A percentile compares a stretch with the other conserved stretches of the same genome.
Evolutionary conservation across 1,140 invertebrate genomes (phyloP).

Genomic region (Agrypnia vestita): DNA sequence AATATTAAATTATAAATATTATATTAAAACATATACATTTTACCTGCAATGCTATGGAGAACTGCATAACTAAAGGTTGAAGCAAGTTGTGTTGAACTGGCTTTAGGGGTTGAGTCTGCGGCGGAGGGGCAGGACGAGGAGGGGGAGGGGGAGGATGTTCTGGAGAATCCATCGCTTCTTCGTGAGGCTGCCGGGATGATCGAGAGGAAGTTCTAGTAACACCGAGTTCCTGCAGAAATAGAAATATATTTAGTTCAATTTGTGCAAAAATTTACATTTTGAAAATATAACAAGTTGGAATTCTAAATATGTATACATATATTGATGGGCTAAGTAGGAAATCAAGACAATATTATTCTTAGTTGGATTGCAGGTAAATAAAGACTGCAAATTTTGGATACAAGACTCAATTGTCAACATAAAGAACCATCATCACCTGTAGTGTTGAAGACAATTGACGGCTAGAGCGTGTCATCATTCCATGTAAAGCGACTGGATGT

Average conservation of each 20-base stretch:
- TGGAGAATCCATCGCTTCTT: conserved; percentile 76
- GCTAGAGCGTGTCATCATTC: conserved; percentile 96
- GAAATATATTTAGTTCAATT: background rate
- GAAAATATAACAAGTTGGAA: no score
- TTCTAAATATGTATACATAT: no score
- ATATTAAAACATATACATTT: conserved; percentile 16
- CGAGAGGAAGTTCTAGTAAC: conserved; percentile 85
- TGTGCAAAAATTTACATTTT: no score
- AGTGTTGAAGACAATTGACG: conserved; percentile 94
- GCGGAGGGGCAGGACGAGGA: conserved; percentile 65
- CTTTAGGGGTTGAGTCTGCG: conserved; percentile 62
- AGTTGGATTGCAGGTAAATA: no score
- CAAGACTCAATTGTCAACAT: no score
- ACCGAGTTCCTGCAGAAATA: conserved; percentile 76
- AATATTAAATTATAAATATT: no score
- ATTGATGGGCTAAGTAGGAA: no score
- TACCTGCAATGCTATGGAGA: conserved; percentile 84
- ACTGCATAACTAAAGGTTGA: conserved; percentile 90
- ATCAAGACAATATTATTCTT: no score
- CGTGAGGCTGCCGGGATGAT: conserved; percentile 75
- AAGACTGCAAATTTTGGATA: no score
- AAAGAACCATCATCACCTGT: conserved; percentile 72
- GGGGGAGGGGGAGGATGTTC: conserved; percentile 65
- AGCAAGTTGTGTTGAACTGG: conserved; percentile 69
- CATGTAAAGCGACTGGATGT: conserved; percentile 95